Base-by-base conservation (phyloP, 1,140 invertebrate species). In the Hydropsyche tenuis region DNA sequence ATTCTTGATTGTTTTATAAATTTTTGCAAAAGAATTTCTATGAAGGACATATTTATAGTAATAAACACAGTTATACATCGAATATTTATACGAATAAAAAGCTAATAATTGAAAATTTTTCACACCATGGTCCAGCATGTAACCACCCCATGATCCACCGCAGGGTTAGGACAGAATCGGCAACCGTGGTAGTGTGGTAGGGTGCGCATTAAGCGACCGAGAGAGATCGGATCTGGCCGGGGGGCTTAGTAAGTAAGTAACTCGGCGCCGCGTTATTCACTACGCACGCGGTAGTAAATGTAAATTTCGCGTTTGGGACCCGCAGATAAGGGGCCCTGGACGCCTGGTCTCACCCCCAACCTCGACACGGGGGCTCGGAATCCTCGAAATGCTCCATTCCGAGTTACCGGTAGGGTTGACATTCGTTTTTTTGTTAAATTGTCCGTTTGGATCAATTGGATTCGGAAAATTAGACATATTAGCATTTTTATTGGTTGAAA, bases 291-390 rank as follows among this genome's bases (percentile, higher is more conserved):
- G 63, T 75, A 51, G 69, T 60, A 68, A 75, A 76, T 76, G 71
- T 73, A 76, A 76, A 76, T 76, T 76, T 73, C 68, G 72, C 75
- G 75, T 76, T 76, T 76, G 72, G 75, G 75, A 73, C 27, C 69
- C 51, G 45, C 56, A 65, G 75, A 76, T 76, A 73, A 76, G 71
- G 53, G 12, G 30, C 63, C 37, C 46, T 60, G 69, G 68, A 37
- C 37, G 11, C 25, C 23, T 1, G 18, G 60, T 46, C 53, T 16
- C 43, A 30, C 30, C 64, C 30, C 46, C 68, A 69, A 68, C 46
- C 18, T 12, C 53, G 22, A 22, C 3, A 60, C 1, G 53, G 20
- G 23, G 6, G 14, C 23, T 14, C 5, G 30, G 9, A 37, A 37
- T 37, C 30, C 30, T 37, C 30, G 30, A 9, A 37, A 37, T 37